phyloP scores from a whole-genome alignment of 2,888 invertebrate genomes.

The Seira sanloemensis region DNA sequence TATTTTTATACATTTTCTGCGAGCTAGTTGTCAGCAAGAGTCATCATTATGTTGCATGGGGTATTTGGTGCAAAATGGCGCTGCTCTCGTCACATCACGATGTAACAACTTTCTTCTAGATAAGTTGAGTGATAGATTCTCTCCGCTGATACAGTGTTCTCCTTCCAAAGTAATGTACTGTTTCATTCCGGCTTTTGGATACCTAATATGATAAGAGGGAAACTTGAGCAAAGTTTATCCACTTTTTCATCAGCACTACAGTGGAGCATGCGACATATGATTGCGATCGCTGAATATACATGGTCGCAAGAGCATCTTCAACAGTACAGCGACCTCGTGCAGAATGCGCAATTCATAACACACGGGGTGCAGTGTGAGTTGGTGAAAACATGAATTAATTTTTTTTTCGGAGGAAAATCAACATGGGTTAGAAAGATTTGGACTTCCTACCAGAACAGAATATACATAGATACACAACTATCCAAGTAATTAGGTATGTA shows the following conservation, averaged over 20 bases:
- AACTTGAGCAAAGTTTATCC: constrained; percentile 26
- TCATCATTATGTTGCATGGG: constrained; percentile 10
- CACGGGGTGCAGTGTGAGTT: no score
- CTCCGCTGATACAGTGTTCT: background rate
- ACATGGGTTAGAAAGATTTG: no score
- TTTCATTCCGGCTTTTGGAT: no score
- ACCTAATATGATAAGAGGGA: background rate
- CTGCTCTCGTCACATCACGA: constrained; percentile 2
- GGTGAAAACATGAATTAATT: no score
- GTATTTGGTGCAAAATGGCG: constrained; percentile 18
- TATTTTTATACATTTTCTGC: background rate
- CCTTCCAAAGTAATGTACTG: background rate
- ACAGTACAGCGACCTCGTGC: no score
- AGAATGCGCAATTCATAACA: no score
- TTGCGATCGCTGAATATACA: constrained; percentile 11
- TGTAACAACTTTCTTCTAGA: background rate
- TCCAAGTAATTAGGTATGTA: no score
- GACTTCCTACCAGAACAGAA: no score
- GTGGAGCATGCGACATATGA: constrained; percentile 24
- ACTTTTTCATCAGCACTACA: constrained; percentile 21
- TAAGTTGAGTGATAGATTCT: constrained; percentile 22
- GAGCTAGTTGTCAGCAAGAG: constrained; percentile 12
- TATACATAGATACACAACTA: no score
- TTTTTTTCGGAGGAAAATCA: no score
- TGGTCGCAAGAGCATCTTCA: background rate